Percentiles rank a stretch among this genome's conserved stretches.
These are phyloP conservation scores for Ctenodactylus gundi DNA, from an alignment of 2,113 vertebrate species.

Conservation along the genomic window DNA sequence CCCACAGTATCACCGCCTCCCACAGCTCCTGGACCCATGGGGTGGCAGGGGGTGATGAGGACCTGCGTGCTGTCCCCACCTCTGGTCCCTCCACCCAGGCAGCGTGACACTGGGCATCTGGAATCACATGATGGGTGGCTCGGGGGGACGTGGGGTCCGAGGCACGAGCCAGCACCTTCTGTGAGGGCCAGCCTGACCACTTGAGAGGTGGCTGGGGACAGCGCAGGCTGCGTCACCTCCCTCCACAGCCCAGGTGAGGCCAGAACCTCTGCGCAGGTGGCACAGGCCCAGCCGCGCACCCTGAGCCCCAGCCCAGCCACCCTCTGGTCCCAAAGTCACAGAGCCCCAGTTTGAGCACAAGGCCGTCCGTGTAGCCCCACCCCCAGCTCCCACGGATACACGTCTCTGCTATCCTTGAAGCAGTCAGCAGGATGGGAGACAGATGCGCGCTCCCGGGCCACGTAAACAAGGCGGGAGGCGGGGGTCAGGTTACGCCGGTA, in stretches of 20 bases:
- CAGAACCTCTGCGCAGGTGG: neutral
- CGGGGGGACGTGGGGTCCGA: too few species aligned
- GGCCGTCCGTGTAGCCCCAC: neutral
- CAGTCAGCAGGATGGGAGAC: conserved; percentile 69
- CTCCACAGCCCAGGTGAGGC: neutral
- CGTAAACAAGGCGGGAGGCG: conserved; percentile 84
- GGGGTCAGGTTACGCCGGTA: conserved; percentile 84
- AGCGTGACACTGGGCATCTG: too few species aligned
- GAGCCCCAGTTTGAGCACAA: neutral
- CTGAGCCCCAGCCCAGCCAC: fast-evolving
- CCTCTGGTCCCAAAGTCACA: neutral
- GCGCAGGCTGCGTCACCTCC: fast-evolving
- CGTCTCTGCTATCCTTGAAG: conserved; percentile 23
- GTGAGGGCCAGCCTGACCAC: too few species aligned
- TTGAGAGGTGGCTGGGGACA: too few species aligned
- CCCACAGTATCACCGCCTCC: too few species aligned
- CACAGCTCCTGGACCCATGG: too few species aligned
- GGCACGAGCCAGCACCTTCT: too few species aligned
- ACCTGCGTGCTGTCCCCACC: too few species aligned
- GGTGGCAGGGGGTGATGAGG: too few species aligned
- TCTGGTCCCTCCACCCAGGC: too few species aligned
- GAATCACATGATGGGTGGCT: too few species aligned
- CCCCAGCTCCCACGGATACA: neutral
- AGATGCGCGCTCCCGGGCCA: conserved; percentile 80
- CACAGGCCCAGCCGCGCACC: fast-evolving